Base-by-base conservation (phyloP, 2,888 invertebrate genomes). In the Anticlea derivata region DNA sequence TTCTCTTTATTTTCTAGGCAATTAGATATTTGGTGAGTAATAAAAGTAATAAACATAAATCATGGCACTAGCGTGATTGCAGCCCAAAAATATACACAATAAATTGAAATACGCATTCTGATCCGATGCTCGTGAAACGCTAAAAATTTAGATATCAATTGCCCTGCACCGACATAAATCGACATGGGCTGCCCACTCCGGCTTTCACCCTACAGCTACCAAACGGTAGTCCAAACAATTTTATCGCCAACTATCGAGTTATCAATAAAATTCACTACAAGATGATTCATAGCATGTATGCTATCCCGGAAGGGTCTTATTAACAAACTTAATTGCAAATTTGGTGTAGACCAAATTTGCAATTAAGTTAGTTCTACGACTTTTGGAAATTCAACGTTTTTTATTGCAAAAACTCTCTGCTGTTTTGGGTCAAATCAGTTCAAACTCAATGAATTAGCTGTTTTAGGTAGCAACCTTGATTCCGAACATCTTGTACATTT, bases 201-300 rank as follows among this genome's bases (percentile, higher is more conserved):
- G 54, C 55, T 55, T 53, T 26, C 41, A 51, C 37, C 47, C 50
- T n/a, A 20, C 43, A 50, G 34, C 41, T 48, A 55, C 43, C 43
- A 50, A 53, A 48, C 47, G 40, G 35, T 54, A 46, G 27, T 43
- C 49, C 50, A 54, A 55, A 54, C 51, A 31, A 56, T 44, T 53
- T 56, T 60, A 58, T 52, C 37, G 40, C 47, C 34, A 17, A 56
- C 58, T 50, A 54, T 60, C 50, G 49, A 65, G 60, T 39, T 59
- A 55, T 58, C 61, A 66, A 73, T 66, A 68, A 68, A 73, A 68
- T 53, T 50, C 40, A 61, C 55, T 55, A n/a, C n/a, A n/a, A n/a
- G n/a, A n/a, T n/a, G n/a, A n/a, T n/a, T n/a, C n/a, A n/a, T n/a
- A n/a, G n/a, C n/a, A n/a, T n/a, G n/a, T n/a, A n/a, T n/a, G n/a